Conservation (phyloP, 2,797 vertebrate species). For the Peromyscus melanophrys region DNA sequence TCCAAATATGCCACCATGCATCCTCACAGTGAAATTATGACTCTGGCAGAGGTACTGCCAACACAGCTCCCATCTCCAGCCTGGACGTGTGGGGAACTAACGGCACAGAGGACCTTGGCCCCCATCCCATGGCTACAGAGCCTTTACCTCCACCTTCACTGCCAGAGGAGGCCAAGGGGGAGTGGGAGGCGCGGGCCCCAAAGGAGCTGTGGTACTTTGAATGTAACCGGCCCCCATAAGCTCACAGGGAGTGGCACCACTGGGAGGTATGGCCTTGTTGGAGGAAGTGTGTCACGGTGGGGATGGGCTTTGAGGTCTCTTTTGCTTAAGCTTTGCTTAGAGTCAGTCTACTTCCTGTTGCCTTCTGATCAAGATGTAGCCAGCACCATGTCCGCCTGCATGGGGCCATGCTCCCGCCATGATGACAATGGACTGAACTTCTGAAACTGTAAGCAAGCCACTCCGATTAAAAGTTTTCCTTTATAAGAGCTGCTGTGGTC, state of each 20-base stretch:
- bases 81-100: background rate
- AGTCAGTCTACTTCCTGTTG: too few relatives aligned
- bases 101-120: background rate
- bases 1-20: background rate
- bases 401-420: background rate
- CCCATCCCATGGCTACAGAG: background rate
- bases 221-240: background rate
- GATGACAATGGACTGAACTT: background rate
- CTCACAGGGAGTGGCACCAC: background rate
- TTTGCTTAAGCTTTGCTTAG: too few relatives aligned
- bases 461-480: background rate
- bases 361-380: background rate
- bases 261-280: background rate
- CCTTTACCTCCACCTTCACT: background rate
- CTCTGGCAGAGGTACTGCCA: background rate
- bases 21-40: background rate
- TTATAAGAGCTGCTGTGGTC: background rate
- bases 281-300: background rate
- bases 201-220: background rate
- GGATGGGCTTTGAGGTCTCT: background rate
- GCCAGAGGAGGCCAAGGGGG: background rate
- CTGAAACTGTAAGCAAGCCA: background rate
- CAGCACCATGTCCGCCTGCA: background rate
- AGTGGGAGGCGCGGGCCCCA: too few relatives aligned
- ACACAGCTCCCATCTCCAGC: background rate